Percentiles rank a stretch among this genome's conserved stretches.
These are phyloP conservation scores for Acanthopleura granulata DNA, from an alignment of 2,888 invertebrate species.

Conservation along the genomic window DNA sequence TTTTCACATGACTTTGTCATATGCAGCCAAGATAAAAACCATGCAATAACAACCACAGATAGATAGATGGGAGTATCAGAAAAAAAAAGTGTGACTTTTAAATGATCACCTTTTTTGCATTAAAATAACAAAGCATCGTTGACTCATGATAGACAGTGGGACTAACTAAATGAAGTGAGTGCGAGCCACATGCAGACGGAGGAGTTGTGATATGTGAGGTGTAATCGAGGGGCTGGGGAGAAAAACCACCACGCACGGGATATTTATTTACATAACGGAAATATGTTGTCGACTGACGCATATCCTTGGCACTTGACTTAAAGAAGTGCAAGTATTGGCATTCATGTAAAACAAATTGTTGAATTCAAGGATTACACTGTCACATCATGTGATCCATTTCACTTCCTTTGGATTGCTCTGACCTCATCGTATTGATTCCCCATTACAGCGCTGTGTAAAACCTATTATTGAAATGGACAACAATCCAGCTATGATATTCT, in stretches of 20 bases:
- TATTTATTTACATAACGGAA: conserved; percentile 19
- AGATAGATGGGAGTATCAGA: too few species aligned
- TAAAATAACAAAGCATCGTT: too few species aligned
- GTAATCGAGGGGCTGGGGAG: background rate
- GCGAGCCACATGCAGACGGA: too few species aligned
- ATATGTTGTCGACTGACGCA: conserved; percentile 11
- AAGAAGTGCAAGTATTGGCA: conserved; percentile 15
- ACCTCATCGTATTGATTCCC: conserved; percentile 16
- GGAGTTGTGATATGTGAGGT: too few species aligned
- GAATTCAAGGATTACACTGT: conserved; percentile 16
- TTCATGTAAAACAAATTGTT: conserved; percentile 20
- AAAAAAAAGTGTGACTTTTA: too few species aligned
- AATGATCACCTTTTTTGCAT: too few species aligned
- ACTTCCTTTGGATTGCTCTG: conserved; percentile 16
- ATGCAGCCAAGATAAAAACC: too few species aligned
- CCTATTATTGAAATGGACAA: conserved; percentile 16
- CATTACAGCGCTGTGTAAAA: conserved; percentile 16
- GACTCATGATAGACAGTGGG: too few species aligned
- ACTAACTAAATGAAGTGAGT: too few species aligned
- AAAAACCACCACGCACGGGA: background rate
- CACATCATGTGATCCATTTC: conserved; percentile 20
- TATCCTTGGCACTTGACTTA: conserved; percentile 14
- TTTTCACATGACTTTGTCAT: too few species aligned
- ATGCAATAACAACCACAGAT: too few species aligned
- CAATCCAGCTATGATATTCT: conserved; percentile 13